These are phyloP conservation scores for Eutrigla gurnardus DNA, from an alignment of 2,797 vertebrate species.

Conservation along the genomic window DNA sequence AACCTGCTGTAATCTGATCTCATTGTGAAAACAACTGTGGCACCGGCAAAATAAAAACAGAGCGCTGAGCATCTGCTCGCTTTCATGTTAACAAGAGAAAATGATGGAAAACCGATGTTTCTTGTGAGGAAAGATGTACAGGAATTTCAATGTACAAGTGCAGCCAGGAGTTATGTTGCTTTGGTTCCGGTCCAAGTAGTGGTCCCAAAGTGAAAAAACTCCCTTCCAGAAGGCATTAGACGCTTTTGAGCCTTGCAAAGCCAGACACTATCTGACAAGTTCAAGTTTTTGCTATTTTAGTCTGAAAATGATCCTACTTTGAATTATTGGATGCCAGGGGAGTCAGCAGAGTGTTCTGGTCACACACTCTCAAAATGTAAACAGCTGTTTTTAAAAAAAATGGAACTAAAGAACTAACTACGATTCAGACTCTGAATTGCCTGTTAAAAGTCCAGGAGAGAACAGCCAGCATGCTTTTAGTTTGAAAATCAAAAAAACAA, in stretches of 20 bases:
- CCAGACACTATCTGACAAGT: neutral
- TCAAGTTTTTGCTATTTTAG: neutral
- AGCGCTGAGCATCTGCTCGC: constrained; percentile 17
- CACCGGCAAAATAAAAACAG: constrained; percentile 31
- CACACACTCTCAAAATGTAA: neutral
- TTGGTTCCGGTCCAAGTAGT: neutral
- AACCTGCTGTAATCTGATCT: constrained; percentile 36
- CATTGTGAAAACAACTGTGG: constrained; percentile 24
- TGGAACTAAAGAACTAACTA: neutral
- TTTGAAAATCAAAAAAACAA: neutral
- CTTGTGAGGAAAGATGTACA: neutral
- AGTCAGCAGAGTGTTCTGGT: neutral
- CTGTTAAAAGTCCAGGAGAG: neutral
- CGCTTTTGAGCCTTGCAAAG: neutral
- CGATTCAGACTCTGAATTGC: neutral
- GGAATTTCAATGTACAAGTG: neutral
- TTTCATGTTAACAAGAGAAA: constrained; percentile 29
- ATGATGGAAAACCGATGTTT: neutral
- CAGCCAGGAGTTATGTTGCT: neutral
- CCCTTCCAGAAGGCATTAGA: neutral
- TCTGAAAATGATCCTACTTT: neutral
- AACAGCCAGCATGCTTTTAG: neutral
- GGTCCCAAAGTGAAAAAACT: neutral
- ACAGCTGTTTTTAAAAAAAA: too few relatives aligned
- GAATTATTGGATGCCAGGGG: neutral